Evolutionary conservation across 1,140 invertebrate species (phyloP).

Genomic region (Caenorhabditis briggsae): DNA sequence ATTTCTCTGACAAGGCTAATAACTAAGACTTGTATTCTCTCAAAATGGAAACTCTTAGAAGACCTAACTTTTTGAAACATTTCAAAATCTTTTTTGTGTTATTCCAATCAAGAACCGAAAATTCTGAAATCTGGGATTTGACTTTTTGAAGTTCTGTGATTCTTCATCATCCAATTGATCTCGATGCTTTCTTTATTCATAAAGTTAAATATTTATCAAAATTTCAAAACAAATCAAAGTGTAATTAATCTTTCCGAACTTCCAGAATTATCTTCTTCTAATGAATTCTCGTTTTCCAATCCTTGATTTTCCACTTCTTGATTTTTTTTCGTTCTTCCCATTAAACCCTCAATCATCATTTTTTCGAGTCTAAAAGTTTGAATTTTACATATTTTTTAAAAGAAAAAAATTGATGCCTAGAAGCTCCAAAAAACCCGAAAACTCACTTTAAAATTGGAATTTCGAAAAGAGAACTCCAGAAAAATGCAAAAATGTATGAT

Average conservation of each 20-base stretch:
- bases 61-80: no score
- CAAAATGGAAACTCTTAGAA: no score
- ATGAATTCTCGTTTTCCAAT: not conserved
- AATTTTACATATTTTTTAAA: not conserved
- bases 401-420: not conserved
- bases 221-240: not conserved
- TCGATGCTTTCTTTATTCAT: no score
- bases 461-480: conserved; percentile 57
- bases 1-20: no score
- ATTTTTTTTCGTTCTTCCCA: not conserved
- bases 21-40: no score
- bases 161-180: no score
- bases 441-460: conserved; percentile 49
- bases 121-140: no score
- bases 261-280: not conserved
- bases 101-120: no score
- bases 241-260: not conserved
- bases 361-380: not conserved
- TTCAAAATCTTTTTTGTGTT: no score
- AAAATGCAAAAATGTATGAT: conserved; percentile 47
- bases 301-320: not conserved
- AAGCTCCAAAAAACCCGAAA: no score
- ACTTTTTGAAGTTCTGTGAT: no score
- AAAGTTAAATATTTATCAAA: no score
- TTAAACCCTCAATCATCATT: not conserved